Conservation (phyloP, 2,113 vertebrate genomes). For the Pituophis catenifer region DNA sequence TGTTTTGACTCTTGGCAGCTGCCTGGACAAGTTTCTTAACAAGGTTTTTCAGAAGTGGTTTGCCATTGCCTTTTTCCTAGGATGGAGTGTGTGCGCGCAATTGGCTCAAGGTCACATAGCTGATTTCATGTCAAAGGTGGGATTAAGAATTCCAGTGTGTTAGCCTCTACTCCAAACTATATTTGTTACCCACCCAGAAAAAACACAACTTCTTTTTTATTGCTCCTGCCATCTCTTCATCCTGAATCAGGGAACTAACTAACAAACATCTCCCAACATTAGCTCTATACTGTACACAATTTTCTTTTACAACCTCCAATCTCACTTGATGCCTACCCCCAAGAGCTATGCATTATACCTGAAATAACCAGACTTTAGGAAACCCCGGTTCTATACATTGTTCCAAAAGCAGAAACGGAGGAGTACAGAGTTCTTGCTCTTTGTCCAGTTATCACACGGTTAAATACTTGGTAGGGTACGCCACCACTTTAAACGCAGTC, state of each 20-base stretch:
- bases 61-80: too few relatives aligned
- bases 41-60: too few relatives aligned
- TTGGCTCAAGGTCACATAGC: background rate
- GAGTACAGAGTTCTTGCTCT: background rate
- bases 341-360: background rate
- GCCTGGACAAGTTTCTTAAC: too few relatives aligned
- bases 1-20: too few relatives aligned
- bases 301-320: background rate
- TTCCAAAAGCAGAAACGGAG: background rate
- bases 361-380: background rate
- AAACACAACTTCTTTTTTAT: background rate
- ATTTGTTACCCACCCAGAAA: background rate
- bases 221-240: background rate
- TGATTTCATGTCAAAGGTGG: background rate
- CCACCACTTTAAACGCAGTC: background rate
- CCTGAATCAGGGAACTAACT: background rate
- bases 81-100: background rate
- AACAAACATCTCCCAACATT: background rate
- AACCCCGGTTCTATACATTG: background rate
- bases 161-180: background rate
- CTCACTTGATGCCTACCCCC: background rate
- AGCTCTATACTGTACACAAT: background rate
- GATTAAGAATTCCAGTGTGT: background rate
- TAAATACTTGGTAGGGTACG: background rate
- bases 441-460: background rate